A percentile compares a stretch with the other conserved stretches of the same genome.
Conservation (phyloP, 2,797 vertebrate species). For the Phoebastria nigripes region DNA sequence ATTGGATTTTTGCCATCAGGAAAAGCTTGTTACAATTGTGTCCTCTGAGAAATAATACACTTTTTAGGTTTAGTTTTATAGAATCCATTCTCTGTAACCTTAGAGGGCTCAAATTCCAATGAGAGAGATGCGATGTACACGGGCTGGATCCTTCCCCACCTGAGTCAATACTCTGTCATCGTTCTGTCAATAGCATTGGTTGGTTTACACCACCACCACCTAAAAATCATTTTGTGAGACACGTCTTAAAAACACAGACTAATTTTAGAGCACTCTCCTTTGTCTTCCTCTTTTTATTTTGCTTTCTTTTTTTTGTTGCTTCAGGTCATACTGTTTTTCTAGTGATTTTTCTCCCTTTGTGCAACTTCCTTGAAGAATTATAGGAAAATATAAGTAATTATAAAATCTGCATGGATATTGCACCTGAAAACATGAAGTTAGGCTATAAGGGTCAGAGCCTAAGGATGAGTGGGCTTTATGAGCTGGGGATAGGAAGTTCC, state of each 20-base stretch:
- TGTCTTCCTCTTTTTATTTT: not conserved
- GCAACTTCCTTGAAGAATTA: not conserved
- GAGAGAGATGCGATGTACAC: not conserved
- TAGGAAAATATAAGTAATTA: not conserved
- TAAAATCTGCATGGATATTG: not conserved
- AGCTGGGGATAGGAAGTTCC: not conserved
- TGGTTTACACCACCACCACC: not conserved
- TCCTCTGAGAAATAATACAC: conserved; percentile 64
- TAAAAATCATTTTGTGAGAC: not conserved
- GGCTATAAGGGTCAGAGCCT: not conserved
- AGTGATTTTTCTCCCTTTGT: not conserved
- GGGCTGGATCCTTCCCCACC: not conserved
- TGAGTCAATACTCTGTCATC: not conserved
- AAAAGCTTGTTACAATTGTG: conserved; percentile 49
- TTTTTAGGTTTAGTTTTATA: conserved; percentile 57
- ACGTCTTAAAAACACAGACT: not conserved
- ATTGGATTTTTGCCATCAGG: conserved; percentile 71
- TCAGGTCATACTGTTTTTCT: not conserved
- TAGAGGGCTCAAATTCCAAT: conserved; percentile 31
- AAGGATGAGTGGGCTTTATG: not conserved
- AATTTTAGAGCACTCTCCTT: conserved; percentile 26
- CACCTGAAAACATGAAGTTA: not conserved
- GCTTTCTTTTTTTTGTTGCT: not conserved
- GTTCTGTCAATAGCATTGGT: not conserved
- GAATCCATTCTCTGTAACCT: conserved; percentile 61